Percentiles rank a stretch among this genome's conserved stretches.
Conservation (phyloP, 1,140 invertebrate species). For the Charaxes varanes region DNA sequence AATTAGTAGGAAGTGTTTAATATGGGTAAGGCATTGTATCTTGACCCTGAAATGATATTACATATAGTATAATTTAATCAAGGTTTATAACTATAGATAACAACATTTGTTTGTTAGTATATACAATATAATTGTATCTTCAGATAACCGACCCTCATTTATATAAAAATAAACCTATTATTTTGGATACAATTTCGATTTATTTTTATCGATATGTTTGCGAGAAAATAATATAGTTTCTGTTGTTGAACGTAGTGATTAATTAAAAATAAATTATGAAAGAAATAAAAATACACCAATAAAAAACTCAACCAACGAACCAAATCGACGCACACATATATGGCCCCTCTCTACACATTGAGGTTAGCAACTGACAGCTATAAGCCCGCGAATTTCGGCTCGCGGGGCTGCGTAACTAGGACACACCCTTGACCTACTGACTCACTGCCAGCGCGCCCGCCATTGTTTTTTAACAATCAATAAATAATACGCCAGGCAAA, state of each 20-base stretch:
- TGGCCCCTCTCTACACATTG: slow-evolving; percentile 43
- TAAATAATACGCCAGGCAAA: slow-evolving; percentile 65
- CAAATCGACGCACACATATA: slow-evolving; percentile 10
- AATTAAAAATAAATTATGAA: no score
- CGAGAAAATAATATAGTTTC: no score
- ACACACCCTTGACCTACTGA: slow-evolving; percentile 68
- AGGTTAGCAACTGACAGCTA: slow-evolving; percentile 55
- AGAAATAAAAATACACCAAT: not conserved
- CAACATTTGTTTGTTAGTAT: no score
- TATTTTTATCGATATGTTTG: no score
- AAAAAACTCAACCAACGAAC: slow-evolving; percentile 8
- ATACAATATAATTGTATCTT: no score
- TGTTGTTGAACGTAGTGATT: no score
- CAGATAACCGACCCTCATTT: no score
- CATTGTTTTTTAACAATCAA: slow-evolving; percentile 73
- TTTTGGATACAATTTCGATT: no score
- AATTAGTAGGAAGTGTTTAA: slow-evolving; percentile 11
- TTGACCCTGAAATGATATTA: slow-evolving; percentile 4
- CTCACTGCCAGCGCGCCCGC: slow-evolving; percentile 63
- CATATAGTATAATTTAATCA: slow-evolving; percentile 14
- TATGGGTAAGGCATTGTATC: slow-evolving; percentile 2
- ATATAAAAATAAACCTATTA: no score
- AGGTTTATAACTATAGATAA: slow-evolving; percentile 16
- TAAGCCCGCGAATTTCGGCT: slow-evolving; percentile 64
- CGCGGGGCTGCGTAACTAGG: slow-evolving; percentile 60